Evolutionary conservation across 2,888 invertebrate species (phyloP).

Genomic region (Orthonevra nobilis): DNA sequence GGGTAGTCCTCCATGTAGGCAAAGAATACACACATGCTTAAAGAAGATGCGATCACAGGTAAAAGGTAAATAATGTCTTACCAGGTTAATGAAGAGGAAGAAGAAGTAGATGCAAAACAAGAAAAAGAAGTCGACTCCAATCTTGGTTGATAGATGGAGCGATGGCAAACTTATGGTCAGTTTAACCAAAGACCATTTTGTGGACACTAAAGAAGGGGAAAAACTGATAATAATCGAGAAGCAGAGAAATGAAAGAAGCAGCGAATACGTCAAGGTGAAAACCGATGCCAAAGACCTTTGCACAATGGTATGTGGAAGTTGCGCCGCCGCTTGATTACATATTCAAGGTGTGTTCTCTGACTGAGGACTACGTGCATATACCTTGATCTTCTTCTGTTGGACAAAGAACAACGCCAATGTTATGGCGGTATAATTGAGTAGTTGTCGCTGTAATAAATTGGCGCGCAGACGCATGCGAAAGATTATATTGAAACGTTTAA

Average conservation of each 20-base stretch:
- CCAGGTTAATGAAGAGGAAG: conserved; percentile 7
- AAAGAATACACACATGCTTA: background rate
- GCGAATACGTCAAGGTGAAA: conserved; percentile 50
- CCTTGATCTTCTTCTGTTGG: conserved; percentile 11
- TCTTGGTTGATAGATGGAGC: conserved; percentile 43
- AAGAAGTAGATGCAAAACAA: too few species aligned
- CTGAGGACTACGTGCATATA: background rate
- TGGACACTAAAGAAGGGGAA: conserved; percentile 11
- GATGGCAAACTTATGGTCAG: conserved; percentile 4
- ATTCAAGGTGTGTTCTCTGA: conserved; percentile 30
- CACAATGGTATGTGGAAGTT: conserved; percentile 7
- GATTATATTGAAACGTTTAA: conserved; percentile 39
- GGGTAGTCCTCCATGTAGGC: background rate
- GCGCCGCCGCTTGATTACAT: conserved; percentile 33
- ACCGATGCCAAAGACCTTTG: conserved; percentile 56
- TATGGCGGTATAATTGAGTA: conserved; percentile 52
- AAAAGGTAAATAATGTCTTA: conserved; percentile 36
- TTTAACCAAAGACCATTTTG: background rate
- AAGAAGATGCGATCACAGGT: conserved; percentile 20
- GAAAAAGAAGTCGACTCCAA: conserved; percentile 17
- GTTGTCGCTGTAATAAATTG: conserved; percentile 50
- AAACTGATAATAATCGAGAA: conserved; percentile 40
- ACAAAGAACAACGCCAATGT: background rate
- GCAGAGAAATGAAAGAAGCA: conserved; percentile 5
- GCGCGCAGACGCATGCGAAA: conserved; percentile 18